These are phyloP conservation scores for Drosophila neocordata DNA, from an alignment of 1,140 invertebrate species.

Conservation along the genomic window DNA sequence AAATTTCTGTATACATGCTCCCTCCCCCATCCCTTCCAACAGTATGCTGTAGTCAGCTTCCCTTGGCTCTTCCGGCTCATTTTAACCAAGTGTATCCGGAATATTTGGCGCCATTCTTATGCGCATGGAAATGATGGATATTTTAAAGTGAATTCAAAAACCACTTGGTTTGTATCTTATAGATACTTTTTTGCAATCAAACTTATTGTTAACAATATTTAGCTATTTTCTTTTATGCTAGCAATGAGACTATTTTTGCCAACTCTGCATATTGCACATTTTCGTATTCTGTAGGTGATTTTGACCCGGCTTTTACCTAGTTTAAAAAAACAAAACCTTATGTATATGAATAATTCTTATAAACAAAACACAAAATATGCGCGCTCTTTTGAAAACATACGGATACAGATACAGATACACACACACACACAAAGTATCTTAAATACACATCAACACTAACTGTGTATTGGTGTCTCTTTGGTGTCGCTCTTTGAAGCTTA, in stretches of 20 bases:
- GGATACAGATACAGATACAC: not conserved
- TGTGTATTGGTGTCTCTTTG: conserved; percentile 51
- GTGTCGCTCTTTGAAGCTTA: conserved; percentile 51
- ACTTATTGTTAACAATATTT: too few species aligned
- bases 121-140: not conserved
- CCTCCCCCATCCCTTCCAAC: not conserved
- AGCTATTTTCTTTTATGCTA: too few species aligned
- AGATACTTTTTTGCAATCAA: not conserved
- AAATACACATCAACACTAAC: conserved; percentile 14
- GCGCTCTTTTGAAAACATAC: conserved; percentile 19
- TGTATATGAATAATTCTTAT: conserved; percentile 29
- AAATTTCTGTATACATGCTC: conserved; percentile 34
- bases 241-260: not conserved
- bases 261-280: conserved; percentile 20
- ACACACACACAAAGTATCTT: conserved; percentile 24
- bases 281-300: conserved; percentile 20
- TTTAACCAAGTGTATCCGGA: conserved; percentile 3
- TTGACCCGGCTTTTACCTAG: conserved; percentile 41
- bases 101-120: conserved; percentile 5
- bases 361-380: conserved; percentile 29
- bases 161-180: not conserved
- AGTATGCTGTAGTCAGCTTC: not conserved
- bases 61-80: not conserved
- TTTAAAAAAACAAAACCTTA: conserved; percentile 40
- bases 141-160: too few species aligned